Conservation (phyloP, 2,888 invertebrate genomes). For the Mimachlamys varia region DNA sequence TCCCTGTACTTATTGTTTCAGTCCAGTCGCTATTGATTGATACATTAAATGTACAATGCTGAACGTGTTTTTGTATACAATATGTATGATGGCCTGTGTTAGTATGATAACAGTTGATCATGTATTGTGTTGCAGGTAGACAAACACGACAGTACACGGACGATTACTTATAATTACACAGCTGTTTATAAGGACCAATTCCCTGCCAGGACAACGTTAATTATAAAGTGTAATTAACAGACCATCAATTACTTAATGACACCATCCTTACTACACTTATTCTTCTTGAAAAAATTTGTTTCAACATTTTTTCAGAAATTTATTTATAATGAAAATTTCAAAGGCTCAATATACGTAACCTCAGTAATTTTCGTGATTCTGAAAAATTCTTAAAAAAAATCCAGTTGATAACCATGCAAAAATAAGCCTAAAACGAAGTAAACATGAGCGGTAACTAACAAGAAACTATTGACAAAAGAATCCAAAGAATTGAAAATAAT, state of each 20-base stretch:
- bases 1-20: background rate
- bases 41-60: background rate
- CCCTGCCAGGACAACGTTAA: background rate
- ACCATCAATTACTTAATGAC: background rate
- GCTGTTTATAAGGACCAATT: background rate
- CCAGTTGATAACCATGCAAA: too few species aligned
- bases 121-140: background rate
- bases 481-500: too few species aligned
- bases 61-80: background rate
- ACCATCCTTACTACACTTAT: background rate
- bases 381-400: too few species aligned
- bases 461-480: too few species aligned
- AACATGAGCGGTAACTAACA: too few species aligned
- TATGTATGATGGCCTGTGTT: background rate
- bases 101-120: slow-evolving; percentile 2
- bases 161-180: background rate
- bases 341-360: too few species aligned
- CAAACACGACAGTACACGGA: background rate
- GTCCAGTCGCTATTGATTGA: background rate
- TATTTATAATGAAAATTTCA: too few species aligned
- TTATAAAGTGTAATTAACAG: background rate
- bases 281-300: background rate
- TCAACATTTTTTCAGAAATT: too few species aligned
- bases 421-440: too few species aligned
- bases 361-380: too few species aligned